Evolutionary conservation across 2,888 invertebrate species (phyloP), one percentile per base, ranked within the genome.

Genomic region (Amiota communis): DNA sequence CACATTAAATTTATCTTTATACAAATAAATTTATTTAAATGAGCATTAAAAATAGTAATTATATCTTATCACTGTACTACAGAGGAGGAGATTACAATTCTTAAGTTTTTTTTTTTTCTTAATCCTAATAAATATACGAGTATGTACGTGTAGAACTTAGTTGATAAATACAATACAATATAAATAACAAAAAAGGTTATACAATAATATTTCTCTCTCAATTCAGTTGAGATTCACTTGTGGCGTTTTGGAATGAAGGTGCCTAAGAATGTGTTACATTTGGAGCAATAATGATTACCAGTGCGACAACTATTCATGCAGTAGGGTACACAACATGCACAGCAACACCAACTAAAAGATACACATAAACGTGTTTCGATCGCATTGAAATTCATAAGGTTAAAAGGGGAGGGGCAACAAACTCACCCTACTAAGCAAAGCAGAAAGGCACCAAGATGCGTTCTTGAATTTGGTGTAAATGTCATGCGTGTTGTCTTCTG

Each of bases 251-350:
- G 11, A 8, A 20, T 59, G 59, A 86, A 88, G 72, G 86, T 80
- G 20, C 88, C 88, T 23, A 88, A 76, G 70, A 89, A 88, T 20
- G 87, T 85, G 81, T 88, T 89, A 77, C 88, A 88, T 73, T 87
- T 87, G 71, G 86, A 79, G 75, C 88, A 88, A 67, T 88, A 88
- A 74, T 88, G 88, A 71, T 88, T 89, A 12, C 89, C 88, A 13
- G 89, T 88, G 77, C 88, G 89, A 74, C 88, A 88, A 76, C 89
- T 89, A 57, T 85, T 86, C 89, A 89, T 89, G 78, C 89, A 89
- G 68, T 88, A 88, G 17, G 88, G 88, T 17, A 89, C 87, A 72
- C 81, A 83, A 48, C 88, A 88, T n/a, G 89, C 89, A 75, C 88
- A 89, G 72, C 88, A 88, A 79, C 89, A 89, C 87, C 88, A 88